A percentile compares a stretch with the other conserved stretches of the same genome.
These are phyloP conservation scores for Lycaena phlaeas DNA, from an alignment of 2,888 invertebrate species.

Conservation along the genomic window DNA sequence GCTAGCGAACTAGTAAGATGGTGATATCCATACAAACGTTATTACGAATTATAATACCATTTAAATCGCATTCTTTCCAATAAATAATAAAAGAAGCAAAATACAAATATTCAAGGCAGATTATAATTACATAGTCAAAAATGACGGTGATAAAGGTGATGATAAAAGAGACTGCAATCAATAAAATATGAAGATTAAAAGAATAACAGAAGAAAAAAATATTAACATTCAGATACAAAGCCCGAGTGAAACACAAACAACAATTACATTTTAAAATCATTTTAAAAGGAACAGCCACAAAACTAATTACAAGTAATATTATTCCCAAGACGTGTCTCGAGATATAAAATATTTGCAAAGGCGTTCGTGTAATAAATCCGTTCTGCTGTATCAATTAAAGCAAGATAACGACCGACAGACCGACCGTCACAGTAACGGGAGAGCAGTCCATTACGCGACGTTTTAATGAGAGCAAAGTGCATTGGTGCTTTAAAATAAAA, in stretches of 20 bases:
- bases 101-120: no score
- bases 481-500: constrained; percentile 14
- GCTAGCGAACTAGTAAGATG: no score
- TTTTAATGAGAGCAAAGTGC: constrained; percentile 13
- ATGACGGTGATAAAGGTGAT: no score
- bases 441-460: constrained; percentile 3
- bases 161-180: no score
- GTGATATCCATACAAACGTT: no score
- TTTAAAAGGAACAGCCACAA: neutral
- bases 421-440: neutral
- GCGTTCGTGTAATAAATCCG: constrained; percentile 3
- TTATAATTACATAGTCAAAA: no score
- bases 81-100: no score
- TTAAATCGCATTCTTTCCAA: no score
- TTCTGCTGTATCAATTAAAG: constrained; percentile 4
- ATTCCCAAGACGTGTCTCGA: neutral
- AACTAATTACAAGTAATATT: constrained; percentile 1
- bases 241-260: neutral
- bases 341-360: constrained; percentile 1
- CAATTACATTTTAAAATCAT: neutral
- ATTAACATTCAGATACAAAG: no score
- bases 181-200: no score
- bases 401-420: constrained; percentile 3
- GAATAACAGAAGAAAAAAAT: no score
- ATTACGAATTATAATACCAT: no score